phyloP scores from a whole-genome alignment of 2,113 vertebrate genomes.

The Pangasianodon hypophthalmus region DNA sequence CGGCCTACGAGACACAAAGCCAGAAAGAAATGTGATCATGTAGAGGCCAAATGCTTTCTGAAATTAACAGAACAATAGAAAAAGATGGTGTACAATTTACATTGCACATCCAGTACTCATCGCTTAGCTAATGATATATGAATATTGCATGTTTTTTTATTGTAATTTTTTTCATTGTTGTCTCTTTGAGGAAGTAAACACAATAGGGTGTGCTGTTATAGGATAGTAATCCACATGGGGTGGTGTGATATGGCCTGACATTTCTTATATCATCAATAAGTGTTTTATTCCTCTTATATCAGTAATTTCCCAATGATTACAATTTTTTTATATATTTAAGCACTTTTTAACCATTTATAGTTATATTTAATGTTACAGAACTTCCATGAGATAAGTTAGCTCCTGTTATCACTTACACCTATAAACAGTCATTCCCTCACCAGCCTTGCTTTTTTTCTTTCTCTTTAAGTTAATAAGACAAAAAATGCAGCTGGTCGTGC shows the following conservation, averaged over 20 bases:
- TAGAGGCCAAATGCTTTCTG: background rate
- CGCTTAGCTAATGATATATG: background rate
- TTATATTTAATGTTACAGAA: background rate
- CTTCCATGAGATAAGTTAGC: background rate
- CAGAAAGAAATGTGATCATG: background rate
- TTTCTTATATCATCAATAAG: background rate
- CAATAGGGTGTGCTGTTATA: background rate
- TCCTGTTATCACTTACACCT: background rate
- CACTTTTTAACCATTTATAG: background rate
- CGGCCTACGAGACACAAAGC: background rate
- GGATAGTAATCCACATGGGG: background rate
- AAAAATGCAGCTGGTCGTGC: background rate
- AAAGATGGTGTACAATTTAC: background rate
- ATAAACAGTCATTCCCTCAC: background rate
- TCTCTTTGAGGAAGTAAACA: background rate
- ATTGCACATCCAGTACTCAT: background rate
- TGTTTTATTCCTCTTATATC: background rate
- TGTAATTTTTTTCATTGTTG: background rate
- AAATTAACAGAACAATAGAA: background rate
- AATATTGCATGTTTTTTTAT: no score
- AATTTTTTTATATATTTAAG: background rate
- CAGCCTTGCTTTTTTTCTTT: background rate
- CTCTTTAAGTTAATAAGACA: background rate
- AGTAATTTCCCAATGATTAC: background rate
- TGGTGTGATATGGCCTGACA: background rate